Percentiles rank a stretch among this genome's conserved stretches.
phyloP scores from a whole-genome alignment of 2,888 invertebrate genomes.

The Acanthacorydalis orientalis region DNA sequence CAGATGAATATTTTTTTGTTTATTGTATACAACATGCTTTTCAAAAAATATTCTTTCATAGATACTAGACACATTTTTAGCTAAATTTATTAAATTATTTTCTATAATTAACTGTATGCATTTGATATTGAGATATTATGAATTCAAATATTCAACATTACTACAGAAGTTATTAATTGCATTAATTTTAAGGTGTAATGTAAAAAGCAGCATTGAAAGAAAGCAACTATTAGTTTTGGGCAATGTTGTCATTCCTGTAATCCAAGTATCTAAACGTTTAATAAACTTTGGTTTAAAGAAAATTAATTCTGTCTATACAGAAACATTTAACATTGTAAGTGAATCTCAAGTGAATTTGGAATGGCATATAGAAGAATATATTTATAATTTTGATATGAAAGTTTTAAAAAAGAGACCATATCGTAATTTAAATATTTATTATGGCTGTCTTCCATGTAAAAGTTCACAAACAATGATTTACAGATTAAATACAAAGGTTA shows the following conservation, averaged over 20 bases:
- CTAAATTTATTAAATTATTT: no score
- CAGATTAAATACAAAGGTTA: neutral
- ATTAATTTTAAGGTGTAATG: neutral
- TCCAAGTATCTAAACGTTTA: neutral
- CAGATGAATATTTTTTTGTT: no score
- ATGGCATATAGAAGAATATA: slow-evolving; percentile 2
- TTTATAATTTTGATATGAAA: neutral
- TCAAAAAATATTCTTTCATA: no score
- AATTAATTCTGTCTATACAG: neutral
- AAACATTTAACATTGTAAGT: neutral
- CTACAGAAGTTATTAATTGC: no score
- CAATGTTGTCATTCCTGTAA: neutral
- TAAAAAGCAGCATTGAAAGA: neutral
- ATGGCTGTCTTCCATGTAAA: neutral
- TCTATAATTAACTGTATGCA: no score
- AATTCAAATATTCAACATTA: no score
- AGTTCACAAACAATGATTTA: neutral
- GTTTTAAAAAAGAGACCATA: neutral
- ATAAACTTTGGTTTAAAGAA: slow-evolving; percentile 4
- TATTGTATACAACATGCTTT: no score
- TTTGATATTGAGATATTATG: no score
- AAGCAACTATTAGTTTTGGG: neutral
- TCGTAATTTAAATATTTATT: no score
- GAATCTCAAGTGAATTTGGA: neutral
- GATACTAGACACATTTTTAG: no score